These are phyloP conservation scores for Lutjanus campechanus DNA, from an alignment of 2,797 vertebrate species.

Conservation along the genomic window DNA sequence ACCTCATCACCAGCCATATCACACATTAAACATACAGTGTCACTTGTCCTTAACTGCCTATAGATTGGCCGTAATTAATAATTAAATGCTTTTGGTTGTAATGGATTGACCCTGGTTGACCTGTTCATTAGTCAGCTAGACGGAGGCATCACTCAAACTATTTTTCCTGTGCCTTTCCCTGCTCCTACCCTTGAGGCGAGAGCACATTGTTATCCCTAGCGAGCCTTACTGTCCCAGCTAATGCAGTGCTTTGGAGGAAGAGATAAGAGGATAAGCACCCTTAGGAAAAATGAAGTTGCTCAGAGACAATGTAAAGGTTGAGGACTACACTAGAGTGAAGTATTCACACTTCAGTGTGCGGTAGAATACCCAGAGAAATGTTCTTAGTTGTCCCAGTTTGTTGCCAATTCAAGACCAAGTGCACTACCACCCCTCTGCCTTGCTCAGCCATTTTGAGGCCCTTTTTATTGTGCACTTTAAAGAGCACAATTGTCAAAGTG, in stretches of 20 bases:
- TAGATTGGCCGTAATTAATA: constrained; percentile 98
- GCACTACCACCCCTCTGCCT: neutral
- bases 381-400: neutral
- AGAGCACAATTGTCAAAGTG: neutral
- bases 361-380: constrained; percentile 5
- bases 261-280: constrained; percentile 52
- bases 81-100: constrained; percentile 97
- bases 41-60: constrained; percentile 93
- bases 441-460: neutral
- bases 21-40: constrained; percentile 92
- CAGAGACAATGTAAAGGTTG: constrained; percentile 41
- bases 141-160: constrained; percentile 96
- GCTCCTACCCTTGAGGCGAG: constrained; percentile 67
- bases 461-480: neutral
- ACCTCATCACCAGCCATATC: constrained; percentile 78
- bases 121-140: constrained; percentile 97
- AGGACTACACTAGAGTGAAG: neutral
- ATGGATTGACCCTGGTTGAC: constrained; percentile 97
- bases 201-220: constrained; percentile 58
- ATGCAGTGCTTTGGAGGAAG: constrained; percentile 74
- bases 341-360: neutral
- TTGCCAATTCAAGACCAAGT: neutral
- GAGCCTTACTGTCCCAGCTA: constrained; percentile 74
- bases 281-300: constrained; percentile 37
- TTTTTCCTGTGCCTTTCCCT: constrained; percentile 88